These are phyloP conservation scores for Ophioderma brevispina DNA, from an alignment of 35 echinoderm and acorn worm genomes.

Conservation along the genomic window DNA sequence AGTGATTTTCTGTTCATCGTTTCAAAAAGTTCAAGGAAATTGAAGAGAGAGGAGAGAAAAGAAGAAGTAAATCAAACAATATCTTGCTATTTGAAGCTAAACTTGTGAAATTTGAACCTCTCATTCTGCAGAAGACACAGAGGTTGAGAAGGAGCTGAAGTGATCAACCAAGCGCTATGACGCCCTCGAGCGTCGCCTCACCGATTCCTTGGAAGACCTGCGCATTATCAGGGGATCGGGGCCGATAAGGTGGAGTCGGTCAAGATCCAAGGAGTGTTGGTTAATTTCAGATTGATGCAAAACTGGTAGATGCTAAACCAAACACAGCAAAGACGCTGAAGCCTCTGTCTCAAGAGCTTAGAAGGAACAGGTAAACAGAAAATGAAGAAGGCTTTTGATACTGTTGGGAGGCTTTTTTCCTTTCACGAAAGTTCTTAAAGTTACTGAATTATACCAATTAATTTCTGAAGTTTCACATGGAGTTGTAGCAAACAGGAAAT, in stretches of 20 bases:
- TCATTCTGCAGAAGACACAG: constrained; percentile 71
- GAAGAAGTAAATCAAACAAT: too few relatives aligned
- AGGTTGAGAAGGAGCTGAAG: constrained; percentile 89
- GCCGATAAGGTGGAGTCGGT: constrained; percentile 91
- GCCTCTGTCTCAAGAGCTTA: constrained; percentile 66
- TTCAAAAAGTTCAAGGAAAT: too few relatives aligned
- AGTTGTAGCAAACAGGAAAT: too few relatives aligned
- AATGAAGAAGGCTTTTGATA: too few relatives aligned
- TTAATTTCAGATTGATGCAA: constrained; percentile 60
- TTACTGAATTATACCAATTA: too few relatives aligned
- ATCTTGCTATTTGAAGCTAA: background rate
- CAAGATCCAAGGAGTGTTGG: constrained; percentile 81
- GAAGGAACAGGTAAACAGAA: constrained; percentile 59
- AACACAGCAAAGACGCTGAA: constrained; percentile 74
- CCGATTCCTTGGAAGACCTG: constrained; percentile 80
- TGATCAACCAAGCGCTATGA: constrained; percentile 92
- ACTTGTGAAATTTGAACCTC: background rate
- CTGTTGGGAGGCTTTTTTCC: too few relatives aligned
- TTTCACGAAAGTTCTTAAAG: too few relatives aligned
- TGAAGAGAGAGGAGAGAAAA: too few relatives aligned
- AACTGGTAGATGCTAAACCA: constrained; percentile 71
- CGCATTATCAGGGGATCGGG: constrained; percentile 79
- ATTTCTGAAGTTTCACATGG: too few relatives aligned
- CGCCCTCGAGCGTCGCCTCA: constrained; percentile 65
- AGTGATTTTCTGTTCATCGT: too few relatives aligned